A percentile compares a stretch with the other conserved stretches of the same genome.
Conservation (phyloP, 2,113 vertebrate species). For the Orthonyx spaldingii region DNA sequence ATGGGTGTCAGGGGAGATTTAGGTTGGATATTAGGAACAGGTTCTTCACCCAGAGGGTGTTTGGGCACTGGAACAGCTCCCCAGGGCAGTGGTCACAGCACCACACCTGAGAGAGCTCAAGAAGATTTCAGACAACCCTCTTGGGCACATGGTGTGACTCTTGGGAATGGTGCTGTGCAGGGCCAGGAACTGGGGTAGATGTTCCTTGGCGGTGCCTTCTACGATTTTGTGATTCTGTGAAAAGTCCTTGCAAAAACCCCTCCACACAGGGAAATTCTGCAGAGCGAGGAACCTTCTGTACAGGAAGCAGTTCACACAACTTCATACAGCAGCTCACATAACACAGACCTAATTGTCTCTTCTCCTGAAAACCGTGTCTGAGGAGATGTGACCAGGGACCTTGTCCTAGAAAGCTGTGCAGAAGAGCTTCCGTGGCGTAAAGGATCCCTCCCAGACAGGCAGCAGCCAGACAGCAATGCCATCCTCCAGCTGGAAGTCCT, state of each 20-base stretch:
- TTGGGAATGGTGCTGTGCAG: background rate
- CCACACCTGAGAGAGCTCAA: background rate
- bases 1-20: background rate
- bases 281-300: rapidly evolving
- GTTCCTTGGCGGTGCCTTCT: background rate
- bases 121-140: rapidly evolving
- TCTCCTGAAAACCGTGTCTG: background rate
- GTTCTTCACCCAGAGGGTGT: rapidly evolving
- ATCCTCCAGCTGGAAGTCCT: background rate
- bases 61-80: too few relatives aligned
- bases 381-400: background rate
- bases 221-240: background rate
- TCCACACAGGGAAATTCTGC: rapidly evolving
- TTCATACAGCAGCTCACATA: background rate
- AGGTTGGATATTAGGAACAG: background rate
- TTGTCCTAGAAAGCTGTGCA: background rate
- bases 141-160: background rate
- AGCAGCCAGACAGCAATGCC: background rate
- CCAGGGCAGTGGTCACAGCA: background rate
- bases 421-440: background rate
- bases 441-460: rapidly evolving
- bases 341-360: background rate
- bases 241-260: background rate
- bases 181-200: background rate
- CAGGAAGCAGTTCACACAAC: background rate